Evolutionary conservation across 2,888 invertebrate species (phyloP).

Genomic region (Merodon equestris): DNA sequence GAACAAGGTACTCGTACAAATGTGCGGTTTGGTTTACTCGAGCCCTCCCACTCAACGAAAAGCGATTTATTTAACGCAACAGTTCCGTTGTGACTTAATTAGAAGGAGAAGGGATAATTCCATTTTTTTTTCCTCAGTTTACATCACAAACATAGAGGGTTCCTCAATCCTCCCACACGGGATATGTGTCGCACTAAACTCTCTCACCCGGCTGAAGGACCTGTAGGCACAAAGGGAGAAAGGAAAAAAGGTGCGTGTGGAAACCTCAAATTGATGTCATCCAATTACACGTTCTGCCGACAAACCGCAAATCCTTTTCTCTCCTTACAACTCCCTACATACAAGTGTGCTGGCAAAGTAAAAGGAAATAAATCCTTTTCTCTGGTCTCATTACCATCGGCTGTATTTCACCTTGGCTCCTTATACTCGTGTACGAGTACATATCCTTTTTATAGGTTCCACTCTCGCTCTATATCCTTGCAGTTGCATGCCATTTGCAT

Average conservation of each 20-base stretch:
- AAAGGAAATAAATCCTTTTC: constrained; percentile 61
- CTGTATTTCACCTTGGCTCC: constrained; percentile 39
- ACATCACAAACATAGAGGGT: too few relatives aligned
- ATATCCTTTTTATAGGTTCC: constrained; percentile 18
- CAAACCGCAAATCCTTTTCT: constrained; percentile 49
- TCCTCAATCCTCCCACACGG: too few relatives aligned
- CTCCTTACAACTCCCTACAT: constrained; percentile 27
- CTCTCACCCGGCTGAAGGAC: too few relatives aligned
- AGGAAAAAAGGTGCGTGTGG: constrained; percentile 41
- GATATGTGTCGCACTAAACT: too few relatives aligned
- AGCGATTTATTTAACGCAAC: neutral
- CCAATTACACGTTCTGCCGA: constrained; percentile 60
- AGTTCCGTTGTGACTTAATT: neutral
- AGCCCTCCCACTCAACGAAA: neutral
- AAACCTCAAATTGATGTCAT: constrained; percentile 58
- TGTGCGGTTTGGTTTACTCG: too few relatives aligned
- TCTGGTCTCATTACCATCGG: constrained; percentile 51
- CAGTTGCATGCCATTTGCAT: constrained; percentile 47
- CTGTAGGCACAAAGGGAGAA: too few relatives aligned
- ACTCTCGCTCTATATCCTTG: too few relatives aligned
- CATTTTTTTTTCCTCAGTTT: too few relatives aligned
- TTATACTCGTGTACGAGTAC: constrained; percentile 18
- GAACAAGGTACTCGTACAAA: too few relatives aligned
- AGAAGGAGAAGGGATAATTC: too few relatives aligned
- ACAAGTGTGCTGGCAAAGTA: constrained; percentile 33